A percentile compares a stretch with the other conserved stretches of the same genome.
These are phyloP conservation scores for Argentina silus DNA, from an alignment of 2,797 vertebrate genomes.

Conservation along the genomic window DNA sequence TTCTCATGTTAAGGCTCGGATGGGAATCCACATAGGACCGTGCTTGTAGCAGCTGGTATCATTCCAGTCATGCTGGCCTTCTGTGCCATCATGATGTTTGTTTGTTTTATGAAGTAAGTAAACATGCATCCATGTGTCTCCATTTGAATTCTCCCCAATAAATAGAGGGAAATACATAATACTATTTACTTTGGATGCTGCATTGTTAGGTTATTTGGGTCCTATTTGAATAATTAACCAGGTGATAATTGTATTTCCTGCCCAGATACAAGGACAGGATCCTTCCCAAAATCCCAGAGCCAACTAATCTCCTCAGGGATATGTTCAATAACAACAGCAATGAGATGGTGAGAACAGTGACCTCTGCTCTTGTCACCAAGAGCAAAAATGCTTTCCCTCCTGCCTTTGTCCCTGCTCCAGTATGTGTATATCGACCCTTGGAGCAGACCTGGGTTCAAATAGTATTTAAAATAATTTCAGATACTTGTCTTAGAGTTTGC, in stretches of 20 bases:
- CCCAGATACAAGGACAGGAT: slow-evolving; percentile 56
- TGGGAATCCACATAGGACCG: rapidly evolving
- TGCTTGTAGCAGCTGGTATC: not conserved
- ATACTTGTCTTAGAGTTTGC: too few relatives aligned
- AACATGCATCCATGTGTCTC: not conserved
- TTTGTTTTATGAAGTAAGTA: slow-evolving; percentile 56
- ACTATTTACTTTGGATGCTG: not conserved
- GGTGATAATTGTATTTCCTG: not conserved
- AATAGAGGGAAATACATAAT: not conserved
- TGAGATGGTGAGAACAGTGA: slow-evolving; percentile 6
- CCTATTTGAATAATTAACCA: not conserved
- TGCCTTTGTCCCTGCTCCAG: not conserved
- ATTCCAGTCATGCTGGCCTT: slow-evolving; percentile 31
- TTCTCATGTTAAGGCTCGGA: slow-evolving; percentile 30
- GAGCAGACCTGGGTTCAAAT: too few relatives aligned
- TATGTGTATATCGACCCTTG: too few relatives aligned
- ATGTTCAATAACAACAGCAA: slow-evolving; percentile 57
- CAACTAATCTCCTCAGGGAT: slow-evolving; percentile 54
- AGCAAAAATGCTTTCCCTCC: not conserved
- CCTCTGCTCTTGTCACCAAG: not conserved
- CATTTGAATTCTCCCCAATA: not conserved
- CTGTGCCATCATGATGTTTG: slow-evolving; percentile 22
- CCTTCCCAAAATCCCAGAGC: slow-evolving; percentile 58
- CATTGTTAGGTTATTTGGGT: not conserved
- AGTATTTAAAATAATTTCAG: too few relatives aligned